Percentiles rank a stretch among this genome's conserved stretches.
Evolutionary conservation across 1,140 invertebrate genomes (phyloP).

Genomic region (Sitobion miscanthi): DNA sequence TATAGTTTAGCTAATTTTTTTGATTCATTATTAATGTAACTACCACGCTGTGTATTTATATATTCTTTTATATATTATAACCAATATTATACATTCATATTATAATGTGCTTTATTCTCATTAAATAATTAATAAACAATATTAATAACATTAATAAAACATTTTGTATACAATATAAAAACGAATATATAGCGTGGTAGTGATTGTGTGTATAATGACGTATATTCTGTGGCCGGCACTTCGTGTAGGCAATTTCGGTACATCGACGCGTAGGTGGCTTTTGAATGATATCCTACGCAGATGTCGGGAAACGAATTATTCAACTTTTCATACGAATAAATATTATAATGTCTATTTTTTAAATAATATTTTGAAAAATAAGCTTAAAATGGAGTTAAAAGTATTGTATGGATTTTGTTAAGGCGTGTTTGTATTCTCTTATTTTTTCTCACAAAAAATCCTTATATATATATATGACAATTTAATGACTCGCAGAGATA

Average conservation of each 20-base stretch:
- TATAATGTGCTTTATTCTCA: background rate
- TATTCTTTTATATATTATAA: background rate
- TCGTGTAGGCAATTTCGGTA: background rate
- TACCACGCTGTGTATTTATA: background rate
- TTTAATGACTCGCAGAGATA: too few species aligned
- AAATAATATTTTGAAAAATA: background rate
- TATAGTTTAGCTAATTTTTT: background rate
- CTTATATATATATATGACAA: background rate
- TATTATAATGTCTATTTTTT: too few species aligned
- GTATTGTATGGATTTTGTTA: background rate
- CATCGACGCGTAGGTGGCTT: background rate
- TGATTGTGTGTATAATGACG: background rate
- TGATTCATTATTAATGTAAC: too few species aligned
- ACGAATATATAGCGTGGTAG: background rate
- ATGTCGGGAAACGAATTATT: background rate
- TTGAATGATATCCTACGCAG: background rate
- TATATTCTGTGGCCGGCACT: background rate
- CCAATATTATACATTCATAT: background rate
- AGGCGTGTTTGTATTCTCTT: background rate
- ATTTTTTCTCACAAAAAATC: background rate
- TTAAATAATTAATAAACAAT: background rate
- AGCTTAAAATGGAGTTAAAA: background rate
- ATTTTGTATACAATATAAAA: background rate
- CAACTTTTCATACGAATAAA: background rate
- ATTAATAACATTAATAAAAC: background rate